Percentiles rank a stretch among this genome's conserved stretches.
Conservation (phyloP, 2,797 vertebrate species). For the Gallinago solitaria region DNA sequence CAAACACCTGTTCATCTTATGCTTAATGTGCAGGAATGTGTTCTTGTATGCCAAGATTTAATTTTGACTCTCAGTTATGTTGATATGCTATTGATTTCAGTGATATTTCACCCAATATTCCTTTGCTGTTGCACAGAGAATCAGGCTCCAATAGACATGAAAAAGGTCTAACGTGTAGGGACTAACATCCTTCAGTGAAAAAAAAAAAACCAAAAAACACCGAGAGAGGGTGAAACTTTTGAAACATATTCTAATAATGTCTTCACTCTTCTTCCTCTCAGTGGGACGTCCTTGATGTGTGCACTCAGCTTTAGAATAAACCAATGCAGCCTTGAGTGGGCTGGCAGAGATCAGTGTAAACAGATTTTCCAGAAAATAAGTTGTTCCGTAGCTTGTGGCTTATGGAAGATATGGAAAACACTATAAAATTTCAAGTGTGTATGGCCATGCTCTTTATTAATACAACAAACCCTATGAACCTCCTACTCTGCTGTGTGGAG, state of each 20-base stretch:
- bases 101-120: neutral
- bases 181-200: neutral
- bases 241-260: neutral
- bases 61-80: neutral
- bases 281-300: neutral
- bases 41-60: neutral
- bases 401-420: neutral
- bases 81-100: neutral
- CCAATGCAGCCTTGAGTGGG: neutral
- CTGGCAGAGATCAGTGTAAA: neutral
- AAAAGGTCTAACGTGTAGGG: neutral
- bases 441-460: neutral
- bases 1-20: slow-evolving; percentile 45
- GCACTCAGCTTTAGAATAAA: neutral
- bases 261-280: neutral
- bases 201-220: neutral
- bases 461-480: neutral
- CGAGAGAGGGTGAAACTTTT: neutral
- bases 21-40: slow-evolving; percentile 19
- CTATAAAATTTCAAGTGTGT: neutral
- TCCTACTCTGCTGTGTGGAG: neutral
- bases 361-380: neutral
- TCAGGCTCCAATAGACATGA: neutral
- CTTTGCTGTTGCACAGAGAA: neutral
- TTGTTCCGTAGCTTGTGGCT: neutral